These are phyloP conservation scores for Pristiophorus japonicus DNA, from an alignment of 2,113 vertebrate genomes.

Conservation along the genomic window DNA sequence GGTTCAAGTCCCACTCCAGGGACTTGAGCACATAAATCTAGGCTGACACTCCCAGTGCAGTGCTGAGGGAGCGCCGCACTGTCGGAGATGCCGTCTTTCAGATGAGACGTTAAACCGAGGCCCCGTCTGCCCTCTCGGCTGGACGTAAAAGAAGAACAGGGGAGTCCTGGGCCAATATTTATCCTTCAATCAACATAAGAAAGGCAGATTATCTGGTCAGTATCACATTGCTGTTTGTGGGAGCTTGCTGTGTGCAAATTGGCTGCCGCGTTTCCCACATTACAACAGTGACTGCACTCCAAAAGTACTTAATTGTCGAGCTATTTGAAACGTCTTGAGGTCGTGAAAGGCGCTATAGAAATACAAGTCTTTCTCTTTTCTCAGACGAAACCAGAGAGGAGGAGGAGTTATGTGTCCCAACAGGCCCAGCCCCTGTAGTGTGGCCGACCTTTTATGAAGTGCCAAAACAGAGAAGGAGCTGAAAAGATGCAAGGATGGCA, in stretches of 20 bases:
- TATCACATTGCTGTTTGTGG: neutral
- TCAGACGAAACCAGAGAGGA: neutral
- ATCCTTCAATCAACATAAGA: neutral
- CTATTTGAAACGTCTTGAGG: neutral
- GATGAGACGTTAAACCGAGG: neutral
- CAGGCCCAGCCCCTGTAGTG: neutral
- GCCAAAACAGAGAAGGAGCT: neutral
- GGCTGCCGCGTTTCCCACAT: too few relatives aligned
- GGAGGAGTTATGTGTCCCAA: neutral
- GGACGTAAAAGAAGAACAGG: neutral
- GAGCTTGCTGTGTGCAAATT: neutral
- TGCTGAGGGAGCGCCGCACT: neutral
- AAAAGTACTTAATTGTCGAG: neutral
- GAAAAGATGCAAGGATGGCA: neutral
- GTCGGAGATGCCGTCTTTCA: neutral
- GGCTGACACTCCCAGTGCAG: neutral
- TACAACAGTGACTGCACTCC: neutral
- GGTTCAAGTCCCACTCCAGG: neutral
- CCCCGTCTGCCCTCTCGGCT: neutral
- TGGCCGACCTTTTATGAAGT: neutral
- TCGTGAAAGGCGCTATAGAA: neutral
- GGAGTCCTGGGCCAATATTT: neutral
- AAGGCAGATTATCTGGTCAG: neutral
- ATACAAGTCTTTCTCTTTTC: neutral
- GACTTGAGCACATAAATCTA: neutral